Conservation (phyloP, 2,113 vertebrate genomes). For the Columbina picui region DNA sequence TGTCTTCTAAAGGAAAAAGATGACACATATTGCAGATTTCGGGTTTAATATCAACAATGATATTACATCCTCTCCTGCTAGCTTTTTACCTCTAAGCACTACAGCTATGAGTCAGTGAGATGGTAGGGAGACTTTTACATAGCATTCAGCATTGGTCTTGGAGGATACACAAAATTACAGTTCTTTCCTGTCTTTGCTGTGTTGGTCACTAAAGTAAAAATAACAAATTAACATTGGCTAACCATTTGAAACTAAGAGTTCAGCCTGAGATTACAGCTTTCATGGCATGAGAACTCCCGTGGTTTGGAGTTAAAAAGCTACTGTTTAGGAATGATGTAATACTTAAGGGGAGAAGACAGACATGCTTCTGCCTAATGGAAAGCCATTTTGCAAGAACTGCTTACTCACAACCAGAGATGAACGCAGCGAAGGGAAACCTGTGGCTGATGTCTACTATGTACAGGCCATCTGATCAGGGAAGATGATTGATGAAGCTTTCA, state of each 20-base stretch:
- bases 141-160: background rate
- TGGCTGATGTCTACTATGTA: no score
- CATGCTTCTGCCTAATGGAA: background rate
- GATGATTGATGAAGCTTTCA: no score
- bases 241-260: background rate
- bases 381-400: background rate
- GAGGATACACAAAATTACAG: background rate
- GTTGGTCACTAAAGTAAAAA: constrained; percentile 30
- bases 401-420: background rate
- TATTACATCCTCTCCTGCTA: background rate
- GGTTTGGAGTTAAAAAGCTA: background rate
- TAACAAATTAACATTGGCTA: constrained; percentile 1
- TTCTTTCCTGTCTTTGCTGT: constrained; percentile 7
- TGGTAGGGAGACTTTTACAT: background rate
- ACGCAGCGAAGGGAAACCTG: no score
- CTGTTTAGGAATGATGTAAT: background rate
- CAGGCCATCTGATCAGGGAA: no score
- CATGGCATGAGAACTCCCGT: background rate
- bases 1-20: background rate
- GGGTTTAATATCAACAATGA: background rate
- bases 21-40: background rate
- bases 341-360: background rate
- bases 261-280: background rate
- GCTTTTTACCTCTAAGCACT: background rate
- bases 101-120: background rate